Base-by-base conservation (phyloP, 2,113 vertebrate genomes). In the Eonycteris spelaea region DNA sequence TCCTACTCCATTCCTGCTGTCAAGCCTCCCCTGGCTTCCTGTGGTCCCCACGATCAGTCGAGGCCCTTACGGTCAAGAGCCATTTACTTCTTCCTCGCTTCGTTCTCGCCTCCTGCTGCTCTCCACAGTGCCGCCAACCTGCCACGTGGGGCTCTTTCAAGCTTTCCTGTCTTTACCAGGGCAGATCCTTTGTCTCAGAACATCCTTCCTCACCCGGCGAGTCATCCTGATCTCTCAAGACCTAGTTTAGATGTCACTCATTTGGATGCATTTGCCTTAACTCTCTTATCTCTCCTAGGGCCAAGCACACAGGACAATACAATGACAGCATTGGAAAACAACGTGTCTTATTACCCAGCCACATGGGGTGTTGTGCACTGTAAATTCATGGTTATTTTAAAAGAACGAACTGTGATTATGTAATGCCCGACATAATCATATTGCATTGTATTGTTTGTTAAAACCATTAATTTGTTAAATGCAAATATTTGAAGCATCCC, bases 401-500 rank as follows among this genome's bases (percentile, higher is more conserved):
- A 55, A 65, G n/a, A 53, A 16, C 8, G n/a, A 74, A n/a, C 22
- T 55, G 30, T n/a, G 53, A 53, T 65, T 43, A 35, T 38, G 4
- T 43, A 53, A 74, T 30, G 45, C 45, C 43, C n/a, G 65, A 71
- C 5, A 22, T 33, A 59, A 63, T n/a, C 75, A 10, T 21, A 74
- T 18, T 75, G 14, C 5, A 35, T 43, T 13, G 15, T 82, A 73
- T 22, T 74, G 71, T 79, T 51, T 40, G 24, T 33, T 68, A 48
- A 57, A 48, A 22, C 18, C 33, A 33, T 80, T 71, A 33, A 19
- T 74, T 65, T 82, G 5, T 38, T 5, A 45, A 53, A 74, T 21
- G 43, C 15, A 74, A 48, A 67, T 94, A 57, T 83, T 74, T 45
- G 45, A 89, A 89, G 57, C 19, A 87, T 35, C 35, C 24, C n/a